phyloP scores from a whole-genome alignment of 2,888 invertebrate species.

The Ophonus ardosiacus region DNA sequence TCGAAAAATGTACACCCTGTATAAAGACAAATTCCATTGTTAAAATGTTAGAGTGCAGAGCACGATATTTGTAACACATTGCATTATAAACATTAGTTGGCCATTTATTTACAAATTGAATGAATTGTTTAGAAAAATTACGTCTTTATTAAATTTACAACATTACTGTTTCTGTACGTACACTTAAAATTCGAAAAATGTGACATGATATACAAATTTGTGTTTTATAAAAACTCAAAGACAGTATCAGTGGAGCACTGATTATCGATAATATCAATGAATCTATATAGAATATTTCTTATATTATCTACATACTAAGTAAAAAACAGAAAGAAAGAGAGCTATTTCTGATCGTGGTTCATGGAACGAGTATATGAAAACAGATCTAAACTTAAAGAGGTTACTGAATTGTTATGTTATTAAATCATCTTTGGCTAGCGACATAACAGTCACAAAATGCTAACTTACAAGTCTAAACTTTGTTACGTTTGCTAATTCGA shows the following conservation, averaged over 20 bases:
- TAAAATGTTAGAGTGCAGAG: neutral
- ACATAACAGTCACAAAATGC: conserved; percentile 53
- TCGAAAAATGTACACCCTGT: too few relatives aligned
- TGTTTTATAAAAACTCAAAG: conserved; percentile 26
- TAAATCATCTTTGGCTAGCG: conserved; percentile 64
- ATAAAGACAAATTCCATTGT: too few relatives aligned
- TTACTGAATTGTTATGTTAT: conserved; percentile 55
- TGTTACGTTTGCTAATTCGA: conserved; percentile 49
- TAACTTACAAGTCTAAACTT: conserved; percentile 48
- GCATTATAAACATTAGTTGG: conserved; percentile 36
- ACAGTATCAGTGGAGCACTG: conserved; percentile 24
- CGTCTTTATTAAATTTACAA: conserved; percentile 62
- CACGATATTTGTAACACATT: neutral
- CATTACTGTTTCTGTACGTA: conserved; percentile 57
- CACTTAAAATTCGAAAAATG: conserved; percentile 48
- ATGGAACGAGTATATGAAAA: conserved; percentile 54
- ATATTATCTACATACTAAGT: conserved; percentile 21
- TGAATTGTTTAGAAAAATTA: conserved; percentile 62
- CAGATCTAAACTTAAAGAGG: conserved; percentile 50
- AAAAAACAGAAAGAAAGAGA: conserved; percentile 56
- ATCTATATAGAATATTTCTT: conserved; percentile 39
- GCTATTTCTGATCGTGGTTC: conserved; percentile 50
- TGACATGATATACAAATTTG: conserved; percentile 49
- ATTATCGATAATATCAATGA: conserved; percentile 49
- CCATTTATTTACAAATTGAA: conserved; percentile 59